Base-by-base conservation (phyloP, 2,797 vertebrate genomes). In the Rhinichthys osculus region DNA sequence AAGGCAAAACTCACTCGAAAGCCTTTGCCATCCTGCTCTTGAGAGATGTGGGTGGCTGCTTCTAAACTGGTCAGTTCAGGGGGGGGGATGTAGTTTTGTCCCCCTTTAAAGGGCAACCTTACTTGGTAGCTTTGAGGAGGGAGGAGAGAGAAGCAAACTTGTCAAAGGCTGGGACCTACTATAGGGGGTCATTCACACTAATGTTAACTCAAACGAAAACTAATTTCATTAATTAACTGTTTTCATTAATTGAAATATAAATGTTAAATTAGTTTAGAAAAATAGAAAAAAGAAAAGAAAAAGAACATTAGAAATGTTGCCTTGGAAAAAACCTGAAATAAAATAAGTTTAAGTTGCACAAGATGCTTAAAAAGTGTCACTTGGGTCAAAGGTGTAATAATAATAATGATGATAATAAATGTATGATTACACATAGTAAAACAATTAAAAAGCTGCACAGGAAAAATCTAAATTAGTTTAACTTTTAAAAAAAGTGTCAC, bases 1-100 rank as follows among this genome's bases (percentile, higher is more conserved):
- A 78, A 67, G 40, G 77, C 83, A 74, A 90, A 90, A 88, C 93
- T 94, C 92, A 95, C 93, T 93, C 93, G 93, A 95, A 95, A 95
- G 93, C 93, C 86, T 92, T 92, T 93, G 93, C 94, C 93, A 95
- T 90, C 89, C 82, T 30, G 69, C 62, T 73, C 54, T 19, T 79
- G 76, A 81, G 69, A 86, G 84, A 89, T 87, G 89, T 89, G 87
- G 89, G 89, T 90, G 89, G 89, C 82, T 86, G 27, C 66, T 38
- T 87, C 42, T 64, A 54, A 76, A 23, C 81, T 77, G 77, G 66
- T 42, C 57, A 76, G 59, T 71, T 42, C n/a, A 27, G 27, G 13
- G 59, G 73, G 73, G 59, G 73, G 83, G 81, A 21, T 50, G 71
- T 77, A 76, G 72, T 81, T 47, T 79, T 80, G 76, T 83, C 35